Percentiles rank a stretch among this genome's conserved stretches.
Conservation (phyloP, 2,797 vertebrate genomes). For the Pangasius larnaudii region DNA sequence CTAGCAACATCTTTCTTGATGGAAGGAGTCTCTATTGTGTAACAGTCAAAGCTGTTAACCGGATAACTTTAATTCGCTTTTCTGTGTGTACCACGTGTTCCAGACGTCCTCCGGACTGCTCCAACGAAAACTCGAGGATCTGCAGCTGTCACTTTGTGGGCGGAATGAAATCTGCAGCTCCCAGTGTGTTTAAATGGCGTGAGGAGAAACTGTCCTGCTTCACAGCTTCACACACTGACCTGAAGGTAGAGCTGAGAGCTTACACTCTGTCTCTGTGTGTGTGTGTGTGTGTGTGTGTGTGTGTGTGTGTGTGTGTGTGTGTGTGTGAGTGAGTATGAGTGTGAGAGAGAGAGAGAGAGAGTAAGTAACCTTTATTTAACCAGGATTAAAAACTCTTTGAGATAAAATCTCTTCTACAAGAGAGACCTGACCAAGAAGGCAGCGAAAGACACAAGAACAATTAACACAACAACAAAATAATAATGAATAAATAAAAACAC, state of each 20-base stretch:
- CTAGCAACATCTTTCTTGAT: not conserved
- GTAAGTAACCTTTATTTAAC: no score
- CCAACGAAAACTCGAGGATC: constrained; percentile 41
- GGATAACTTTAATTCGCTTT: not conserved
- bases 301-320: not conserved
- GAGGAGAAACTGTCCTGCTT: not conserved
- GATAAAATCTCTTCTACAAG: no score
- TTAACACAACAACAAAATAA: no score
- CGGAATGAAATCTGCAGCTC: constrained; percentile 25
- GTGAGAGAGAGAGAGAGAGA: no score
- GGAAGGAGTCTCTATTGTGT: not conserved
- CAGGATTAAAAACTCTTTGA: no score
- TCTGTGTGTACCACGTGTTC: not conserved
- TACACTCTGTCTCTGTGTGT: not conserved
- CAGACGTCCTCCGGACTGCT: constrained; percentile 32
- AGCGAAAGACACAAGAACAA: no score
- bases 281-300: not conserved
- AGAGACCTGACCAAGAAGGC: no score
- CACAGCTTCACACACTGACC: not conserved
- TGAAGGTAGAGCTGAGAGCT: constrained; percentile 3
- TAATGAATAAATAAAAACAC: no score
- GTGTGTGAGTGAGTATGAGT: not conserved
- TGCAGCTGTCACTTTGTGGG: constrained; percentile 43
- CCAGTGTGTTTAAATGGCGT: constrained; percentile 32
- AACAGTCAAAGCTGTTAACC: not conserved